Conservation (phyloP, 1,140 invertebrate genomes). For the Conus betulinus region DNA sequence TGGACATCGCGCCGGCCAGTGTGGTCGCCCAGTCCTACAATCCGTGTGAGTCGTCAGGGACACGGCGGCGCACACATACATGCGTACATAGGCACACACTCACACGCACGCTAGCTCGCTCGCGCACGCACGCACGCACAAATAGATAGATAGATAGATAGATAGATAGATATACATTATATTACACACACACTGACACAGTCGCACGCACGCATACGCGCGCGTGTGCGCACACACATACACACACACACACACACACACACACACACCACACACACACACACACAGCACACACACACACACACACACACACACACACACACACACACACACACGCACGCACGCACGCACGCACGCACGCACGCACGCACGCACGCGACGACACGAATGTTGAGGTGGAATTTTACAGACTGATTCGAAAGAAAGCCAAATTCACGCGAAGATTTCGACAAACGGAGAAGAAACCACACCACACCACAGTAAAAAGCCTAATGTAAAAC, state of each 20-base stretch:
- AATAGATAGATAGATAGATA: neutral
- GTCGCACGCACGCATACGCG: neutral
- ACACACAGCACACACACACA: too few relatives aligned
- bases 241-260: neutral
- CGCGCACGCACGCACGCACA: neutral
- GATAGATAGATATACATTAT: neutral
- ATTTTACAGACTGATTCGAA: neutral
- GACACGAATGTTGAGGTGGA: neutral
- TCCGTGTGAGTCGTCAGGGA: neutral
- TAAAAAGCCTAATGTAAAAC: too few relatives aligned
- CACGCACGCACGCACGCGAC: neutral
- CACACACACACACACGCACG: neutral
- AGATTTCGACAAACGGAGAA: too few relatives aligned
- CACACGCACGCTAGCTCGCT: neutral
- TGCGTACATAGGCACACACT: neutral
- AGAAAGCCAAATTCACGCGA: too few relatives aligned
- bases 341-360: neutral
- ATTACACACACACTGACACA: too few relatives aligned
- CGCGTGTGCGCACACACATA: neutral
- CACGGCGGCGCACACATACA: neutral
- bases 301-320: too few relatives aligned
- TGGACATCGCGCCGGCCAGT: slow-evolving; percentile 69
- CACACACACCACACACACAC: too few relatives aligned
- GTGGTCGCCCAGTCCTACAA: slow-evolving; percentile 51
- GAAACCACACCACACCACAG: too few relatives aligned